Conservation (phyloP, 2,113 vertebrate species). For the Planiliza haematocheilus region DNA sequence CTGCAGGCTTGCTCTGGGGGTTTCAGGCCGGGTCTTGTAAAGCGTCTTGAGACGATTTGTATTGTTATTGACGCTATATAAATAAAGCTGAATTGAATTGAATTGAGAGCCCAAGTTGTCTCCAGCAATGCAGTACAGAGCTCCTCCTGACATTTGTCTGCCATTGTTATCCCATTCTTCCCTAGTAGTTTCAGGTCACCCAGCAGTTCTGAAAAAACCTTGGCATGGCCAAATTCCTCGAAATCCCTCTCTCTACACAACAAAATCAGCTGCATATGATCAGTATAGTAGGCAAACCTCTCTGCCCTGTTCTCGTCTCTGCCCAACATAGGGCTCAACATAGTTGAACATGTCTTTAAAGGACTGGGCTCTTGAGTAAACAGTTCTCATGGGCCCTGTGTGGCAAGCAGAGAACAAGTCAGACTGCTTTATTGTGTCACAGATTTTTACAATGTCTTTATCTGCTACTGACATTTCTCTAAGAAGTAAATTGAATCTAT, state of each 20-base stretch:
- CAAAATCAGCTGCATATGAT: slow-evolving; percentile 48
- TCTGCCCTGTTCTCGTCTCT: slow-evolving; percentile 37
- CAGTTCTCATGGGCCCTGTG: slow-evolving; percentile 26
- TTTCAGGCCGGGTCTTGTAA: too few species aligned
- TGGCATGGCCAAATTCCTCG: slow-evolving; percentile 41
- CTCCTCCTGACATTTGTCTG: slow-evolving; percentile 12
- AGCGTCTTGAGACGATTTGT: too few species aligned
- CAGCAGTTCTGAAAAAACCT: slow-evolving; percentile 37
- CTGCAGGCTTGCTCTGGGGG: too few species aligned
- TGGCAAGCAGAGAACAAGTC: slow-evolving; percentile 22
- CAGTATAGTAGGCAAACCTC: slow-evolving; percentile 27
- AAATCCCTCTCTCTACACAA: slow-evolving; percentile 53
- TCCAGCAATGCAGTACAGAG: slow-evolving; percentile 41
- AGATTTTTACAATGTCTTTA: slow-evolving; percentile 15
- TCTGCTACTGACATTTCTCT: slow-evolving; percentile 12
- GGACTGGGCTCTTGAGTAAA: slow-evolving; percentile 15
- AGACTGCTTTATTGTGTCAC: slow-evolving; percentile 2
- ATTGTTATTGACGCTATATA: too few species aligned
- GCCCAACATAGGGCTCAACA: slow-evolving; percentile 14
- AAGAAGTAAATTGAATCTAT: not conserved
- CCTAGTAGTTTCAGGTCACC: slow-evolving; percentile 42
- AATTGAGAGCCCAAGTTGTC: slow-evolving; percentile 49
- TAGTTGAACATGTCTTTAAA: slow-evolving; percentile 34
- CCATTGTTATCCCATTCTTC: slow-evolving; percentile 34
- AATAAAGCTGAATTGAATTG: too few species aligned